Evolutionary conservation across 1,140 invertebrate species (phyloP).

Genomic region (Anadara kagoshimensis): DNA sequence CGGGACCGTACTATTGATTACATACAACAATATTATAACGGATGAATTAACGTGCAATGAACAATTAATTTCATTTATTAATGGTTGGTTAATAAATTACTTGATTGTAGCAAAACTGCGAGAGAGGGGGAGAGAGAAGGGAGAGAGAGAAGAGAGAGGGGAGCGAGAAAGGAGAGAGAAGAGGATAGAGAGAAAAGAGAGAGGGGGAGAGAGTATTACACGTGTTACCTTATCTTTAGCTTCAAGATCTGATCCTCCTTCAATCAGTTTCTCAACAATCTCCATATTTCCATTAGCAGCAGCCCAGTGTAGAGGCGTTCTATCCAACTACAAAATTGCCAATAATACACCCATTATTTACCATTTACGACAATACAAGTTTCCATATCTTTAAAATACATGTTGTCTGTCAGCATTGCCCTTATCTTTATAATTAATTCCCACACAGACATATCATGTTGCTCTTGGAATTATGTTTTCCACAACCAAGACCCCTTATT

Average conservation of each 20-base stretch:
- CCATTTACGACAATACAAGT: not conserved
- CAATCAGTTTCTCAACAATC: conserved; percentile 61
- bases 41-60: no score
- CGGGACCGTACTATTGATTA: no score
- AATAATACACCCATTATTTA: not conserved
- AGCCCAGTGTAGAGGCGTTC: conserved; percentile 70
- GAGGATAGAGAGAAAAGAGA: no score
- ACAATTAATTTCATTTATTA: no score
- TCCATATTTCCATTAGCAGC: conserved; percentile 68
- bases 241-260: conserved; percentile 66
- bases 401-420: not conserved
- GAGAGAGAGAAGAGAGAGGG: no score
- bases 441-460: not conserved
- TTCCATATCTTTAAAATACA: not conserved
- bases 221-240: conserved; percentile 66
- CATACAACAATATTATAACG: no score
- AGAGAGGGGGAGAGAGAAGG: no score
- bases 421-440: not conserved
- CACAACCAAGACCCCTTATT: not conserved
- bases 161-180: no score
- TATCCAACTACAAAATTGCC: conserved; percentile 60
- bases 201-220: no score
- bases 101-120: no score
- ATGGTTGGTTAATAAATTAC: no score
- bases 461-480: not conserved